Conservation (phyloP, 2,113 vertebrate genomes). For the Fregetta grallaria region DNA sequence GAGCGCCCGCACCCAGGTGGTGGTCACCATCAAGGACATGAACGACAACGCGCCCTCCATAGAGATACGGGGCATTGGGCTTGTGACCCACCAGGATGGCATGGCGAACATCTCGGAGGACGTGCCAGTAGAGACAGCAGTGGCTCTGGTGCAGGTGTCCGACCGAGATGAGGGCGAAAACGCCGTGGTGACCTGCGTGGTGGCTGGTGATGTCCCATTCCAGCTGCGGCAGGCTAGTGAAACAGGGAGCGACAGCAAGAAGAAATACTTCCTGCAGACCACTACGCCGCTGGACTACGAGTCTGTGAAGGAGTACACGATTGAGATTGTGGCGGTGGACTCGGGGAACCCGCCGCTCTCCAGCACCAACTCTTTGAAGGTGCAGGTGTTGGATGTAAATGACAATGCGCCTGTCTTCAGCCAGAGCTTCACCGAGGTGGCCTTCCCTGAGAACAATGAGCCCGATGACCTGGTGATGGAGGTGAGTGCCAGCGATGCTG, state of each 20-base stretch:
- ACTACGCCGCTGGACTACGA: slow-evolving; percentile 92
- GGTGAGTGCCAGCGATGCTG: slow-evolving; percentile 86
- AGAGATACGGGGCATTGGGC: slow-evolving; percentile 92
- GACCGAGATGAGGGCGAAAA: slow-evolving; percentile 96
- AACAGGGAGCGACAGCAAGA: slow-evolving; percentile 89
- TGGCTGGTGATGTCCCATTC: slow-evolving; percentile 93
- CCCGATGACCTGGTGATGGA: slow-evolving; percentile 86
- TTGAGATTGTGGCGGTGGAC: slow-evolving; percentile 95
- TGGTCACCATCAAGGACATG: slow-evolving; percentile 88
- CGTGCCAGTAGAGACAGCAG: slow-evolving; percentile 89
- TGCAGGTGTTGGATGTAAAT: slow-evolving; percentile 93
- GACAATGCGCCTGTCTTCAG: slow-evolving; percentile 91
- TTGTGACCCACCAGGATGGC: slow-evolving; percentile 91
- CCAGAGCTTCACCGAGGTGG: slow-evolving; percentile 84
- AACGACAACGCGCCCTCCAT: slow-evolving; percentile 93
- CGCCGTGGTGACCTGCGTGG: slow-evolving; percentile 93
- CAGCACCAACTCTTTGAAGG: slow-evolving; percentile 94
- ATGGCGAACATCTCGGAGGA: slow-evolving; percentile 97
- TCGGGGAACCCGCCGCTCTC: slow-evolving; percentile 95
- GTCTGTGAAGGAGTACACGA: slow-evolving; percentile 88
- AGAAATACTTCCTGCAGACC: slow-evolving; percentile 97
- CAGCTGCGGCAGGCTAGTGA: slow-evolving; percentile 91
- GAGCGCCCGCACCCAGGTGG: slow-evolving; percentile 86
- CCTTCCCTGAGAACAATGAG: slow-evolving; percentile 90
- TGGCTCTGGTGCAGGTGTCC: slow-evolving; percentile 94